Conservation (phyloP, 2,113 vertebrate genomes). For the Prolemur simus region DNA sequence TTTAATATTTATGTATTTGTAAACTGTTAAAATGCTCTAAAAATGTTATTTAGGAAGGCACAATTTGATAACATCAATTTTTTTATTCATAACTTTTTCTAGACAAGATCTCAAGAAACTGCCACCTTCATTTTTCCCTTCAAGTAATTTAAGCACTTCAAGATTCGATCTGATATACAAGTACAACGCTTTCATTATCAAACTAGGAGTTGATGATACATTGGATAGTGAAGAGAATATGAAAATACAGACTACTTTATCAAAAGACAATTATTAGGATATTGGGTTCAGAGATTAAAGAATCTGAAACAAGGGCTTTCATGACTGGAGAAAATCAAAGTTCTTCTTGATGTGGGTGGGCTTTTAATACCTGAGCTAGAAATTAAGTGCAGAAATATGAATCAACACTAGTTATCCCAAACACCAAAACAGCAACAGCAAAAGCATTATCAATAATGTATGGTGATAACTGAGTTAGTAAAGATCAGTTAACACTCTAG, state of each 20-base stretch:
- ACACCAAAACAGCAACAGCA: slow-evolving; percentile 15
- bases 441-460: not conserved
- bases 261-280: not conserved
- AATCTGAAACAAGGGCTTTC: slow-evolving; percentile 14
- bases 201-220: not conserved
- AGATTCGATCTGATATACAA: not conserved
- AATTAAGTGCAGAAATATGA: slow-evolving; percentile 21
- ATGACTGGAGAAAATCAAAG: slow-evolving; percentile 39
- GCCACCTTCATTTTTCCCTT: not conserved
- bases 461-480: not conserved
- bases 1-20: slow-evolving; percentile 33
- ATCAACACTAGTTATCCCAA: slow-evolving; percentile 4
- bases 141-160: slow-evolving; percentile 25
- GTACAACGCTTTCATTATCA: slow-evolving; percentile 14
- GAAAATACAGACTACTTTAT: slow-evolving; percentile 4
- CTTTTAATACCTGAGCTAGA: slow-evolving; percentile 30
- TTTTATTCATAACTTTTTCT: slow-evolving; percentile 51
- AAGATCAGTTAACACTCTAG: not conserved
- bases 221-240: slow-evolving; percentile 7
- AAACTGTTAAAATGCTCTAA: slow-evolving; percentile 56
- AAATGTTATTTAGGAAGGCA: slow-evolving; percentile 60
- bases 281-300: slow-evolving; percentile 39
- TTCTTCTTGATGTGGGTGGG: not conserved
- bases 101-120: slow-evolving; percentile 42
- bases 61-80: slow-evolving; percentile 56